Evolutionary conservation across 2,888 invertebrate species (phyloP).

Genomic region (Eupithecia abbreviata): DNA sequence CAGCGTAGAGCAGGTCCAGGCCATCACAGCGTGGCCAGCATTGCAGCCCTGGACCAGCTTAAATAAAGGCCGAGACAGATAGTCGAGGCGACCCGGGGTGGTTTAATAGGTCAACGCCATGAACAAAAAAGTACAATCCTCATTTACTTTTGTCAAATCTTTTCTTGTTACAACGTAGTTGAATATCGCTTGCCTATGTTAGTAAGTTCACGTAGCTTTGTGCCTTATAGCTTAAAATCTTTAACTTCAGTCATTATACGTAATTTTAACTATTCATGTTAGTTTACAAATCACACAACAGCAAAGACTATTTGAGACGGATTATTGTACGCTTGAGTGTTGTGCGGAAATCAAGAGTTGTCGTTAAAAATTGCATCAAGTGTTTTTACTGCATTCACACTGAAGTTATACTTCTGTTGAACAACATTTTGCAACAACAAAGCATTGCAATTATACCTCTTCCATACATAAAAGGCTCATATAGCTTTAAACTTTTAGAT

Average conservation of each 20-base stretch:
- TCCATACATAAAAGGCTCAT: neutral
- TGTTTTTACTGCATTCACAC: neutral
- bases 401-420: neutral
- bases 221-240: constrained; percentile 29
- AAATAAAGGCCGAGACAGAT: too few relatives aligned
- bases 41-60: neutral
- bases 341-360: constrained; percentile 54
- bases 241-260: neutral
- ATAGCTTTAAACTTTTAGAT: neutral
- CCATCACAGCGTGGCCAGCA: neutral
- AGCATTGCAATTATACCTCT: neutral
- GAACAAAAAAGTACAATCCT: neutral
- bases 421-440: neutral
- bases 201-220: constrained; percentile 11
- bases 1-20: neutral
- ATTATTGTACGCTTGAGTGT: constrained; percentile 54
- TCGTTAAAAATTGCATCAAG: constrained; percentile 49
- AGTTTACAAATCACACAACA: constrained; percentile 34
- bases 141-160: neutral
- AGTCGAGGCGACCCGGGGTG: neutral
- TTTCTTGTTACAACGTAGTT: neutral
- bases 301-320: constrained; percentile 43
- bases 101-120: neutral
- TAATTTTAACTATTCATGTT: neutral
- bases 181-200: neutral